Evolutionary conservation across 2,797 vertebrate genomes (phyloP).

Genomic region (Enteromius trimaculatus): DNA sequence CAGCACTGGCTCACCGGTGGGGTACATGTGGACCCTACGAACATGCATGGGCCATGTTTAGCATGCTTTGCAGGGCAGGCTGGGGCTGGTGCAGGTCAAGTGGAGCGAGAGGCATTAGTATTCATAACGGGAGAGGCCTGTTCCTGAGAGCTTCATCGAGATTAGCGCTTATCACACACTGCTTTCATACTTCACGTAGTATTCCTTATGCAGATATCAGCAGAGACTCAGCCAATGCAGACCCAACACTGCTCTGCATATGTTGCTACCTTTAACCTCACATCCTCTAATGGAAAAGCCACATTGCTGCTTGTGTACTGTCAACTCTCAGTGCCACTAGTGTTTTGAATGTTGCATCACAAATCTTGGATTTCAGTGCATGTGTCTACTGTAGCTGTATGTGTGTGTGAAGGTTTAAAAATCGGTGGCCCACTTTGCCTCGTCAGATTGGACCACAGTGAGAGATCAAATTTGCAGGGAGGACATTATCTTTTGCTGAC

Average conservation of each 20-base stretch:
- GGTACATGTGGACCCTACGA: constrained; percentile 58
- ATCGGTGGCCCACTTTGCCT: constrained; percentile 62
- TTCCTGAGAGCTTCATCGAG: constrained; percentile 71
- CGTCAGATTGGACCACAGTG: constrained; percentile 72
- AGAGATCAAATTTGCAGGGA: constrained; percentile 77
- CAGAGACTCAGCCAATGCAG: constrained; percentile 10
- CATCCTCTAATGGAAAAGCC: background rate
- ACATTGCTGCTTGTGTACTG: background rate
- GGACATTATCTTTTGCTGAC: constrained; percentile 80
- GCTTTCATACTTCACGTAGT: constrained; percentile 71
- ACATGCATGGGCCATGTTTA: constrained; percentile 68
- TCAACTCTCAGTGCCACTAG: background rate
- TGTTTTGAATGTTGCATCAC: background rate
- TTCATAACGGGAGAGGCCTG: constrained; percentile 76
- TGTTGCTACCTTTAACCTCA: constrained; percentile 20
- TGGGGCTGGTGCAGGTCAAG: constrained; percentile 37
- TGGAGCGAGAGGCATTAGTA: constrained; percentile 70
- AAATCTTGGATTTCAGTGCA: constrained; percentile 7
- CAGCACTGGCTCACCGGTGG: constrained; percentile 65
- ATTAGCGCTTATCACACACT: constrained; percentile 77
- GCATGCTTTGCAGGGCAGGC: constrained; percentile 59
- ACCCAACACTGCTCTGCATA: constrained; percentile 15
- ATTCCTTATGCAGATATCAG: constrained; percentile 68
- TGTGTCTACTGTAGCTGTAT: background rate
- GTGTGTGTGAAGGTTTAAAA: constrained; percentile 58